Percentiles rank a stretch among this genome's conserved stretches.
These are phyloP conservation scores for Astropecten irregularis DNA, from an alignment of 53 echinoderm and acorn worm species.

Conservation along the genomic window DNA sequence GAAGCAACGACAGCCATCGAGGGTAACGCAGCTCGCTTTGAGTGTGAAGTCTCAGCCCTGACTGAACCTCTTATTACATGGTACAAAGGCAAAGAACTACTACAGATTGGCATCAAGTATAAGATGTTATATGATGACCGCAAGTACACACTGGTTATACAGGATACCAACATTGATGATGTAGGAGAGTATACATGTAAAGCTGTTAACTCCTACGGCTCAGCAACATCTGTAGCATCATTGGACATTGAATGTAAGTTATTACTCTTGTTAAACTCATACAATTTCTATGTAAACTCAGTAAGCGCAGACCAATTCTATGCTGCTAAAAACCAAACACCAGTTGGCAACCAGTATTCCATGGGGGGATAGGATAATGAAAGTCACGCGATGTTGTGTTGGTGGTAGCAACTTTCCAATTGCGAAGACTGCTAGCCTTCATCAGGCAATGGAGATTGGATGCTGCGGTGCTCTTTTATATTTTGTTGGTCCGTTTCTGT, in stretches of 20 bases:
- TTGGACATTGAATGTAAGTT: conserved; percentile 92
- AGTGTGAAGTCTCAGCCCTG: conserved; percentile 94
- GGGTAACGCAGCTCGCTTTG: conserved; percentile 92
- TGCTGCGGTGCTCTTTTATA: no score
- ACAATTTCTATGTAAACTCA: no score
- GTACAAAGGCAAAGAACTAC: conserved; percentile 77
- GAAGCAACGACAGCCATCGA: conserved; percentile 83
- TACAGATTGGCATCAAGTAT: conserved; percentile 92
- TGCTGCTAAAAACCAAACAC: no score
- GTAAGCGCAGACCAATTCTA: no score
- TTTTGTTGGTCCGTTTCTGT: no score
- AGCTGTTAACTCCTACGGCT: conserved; percentile 92
- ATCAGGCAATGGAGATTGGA: no score
- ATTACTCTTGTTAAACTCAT: no score
- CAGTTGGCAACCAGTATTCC: not conserved
- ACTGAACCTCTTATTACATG: conserved; percentile 94
- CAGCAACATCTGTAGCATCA: conserved; percentile 71
- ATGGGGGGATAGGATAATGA: no score
- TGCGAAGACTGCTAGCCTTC: no score
- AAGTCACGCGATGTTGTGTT: no score
- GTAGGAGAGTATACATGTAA: conserved; percentile 81
- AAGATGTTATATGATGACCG: conserved; percentile 98
- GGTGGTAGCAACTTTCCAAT: no score
- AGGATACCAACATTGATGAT: conserved; percentile 92
- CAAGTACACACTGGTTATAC: conserved; percentile 89